These are phyloP conservation scores for Drosophila diplacantha DNA, from an alignment of 2,888 invertebrate species.

Conservation along the genomic window DNA sequence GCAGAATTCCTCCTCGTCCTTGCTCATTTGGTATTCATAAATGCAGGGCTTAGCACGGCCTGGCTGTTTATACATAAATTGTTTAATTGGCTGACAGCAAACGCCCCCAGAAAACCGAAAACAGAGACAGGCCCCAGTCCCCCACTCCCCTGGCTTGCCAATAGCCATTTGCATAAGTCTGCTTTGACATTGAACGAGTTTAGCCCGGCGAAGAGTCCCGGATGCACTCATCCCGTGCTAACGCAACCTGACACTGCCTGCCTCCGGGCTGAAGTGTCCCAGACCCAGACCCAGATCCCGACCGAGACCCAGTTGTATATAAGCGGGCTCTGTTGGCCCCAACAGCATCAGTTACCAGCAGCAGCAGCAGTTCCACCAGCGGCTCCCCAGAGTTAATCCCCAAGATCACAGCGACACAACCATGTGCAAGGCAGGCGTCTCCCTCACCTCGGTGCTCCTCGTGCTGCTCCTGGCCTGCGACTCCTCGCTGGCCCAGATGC, in stretches of 20 bases:
- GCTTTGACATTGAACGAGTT: conserved; percentile 68
- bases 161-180: conserved; percentile 69
- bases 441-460: conserved; percentile 2
- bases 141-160: conserved; percentile 5
- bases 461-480: conserved; percentile 17
- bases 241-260: conserved; percentile 56
- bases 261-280: conserved; percentile 27
- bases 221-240: conserved; percentile 67
- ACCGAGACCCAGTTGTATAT: conserved; percentile 31
- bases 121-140: not conserved
- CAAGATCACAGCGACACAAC: conserved; percentile 1
- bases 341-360: conserved; percentile 28
- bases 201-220: conserved; percentile 48
- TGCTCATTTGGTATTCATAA: conserved; percentile 70
- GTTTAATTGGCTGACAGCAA: conserved; percentile 64
- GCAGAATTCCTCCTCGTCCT: not conserved
- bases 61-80: conserved; percentile 59
- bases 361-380: conserved; percentile 5
- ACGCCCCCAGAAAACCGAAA: conserved; percentile 10
- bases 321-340: conserved; percentile 23
- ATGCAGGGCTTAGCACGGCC: conserved; percentile 56
- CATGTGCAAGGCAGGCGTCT: conserved; percentile 16
- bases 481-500: conserved; percentile 12
- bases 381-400: conserved; percentile 18
- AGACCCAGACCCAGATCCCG: conserved; percentile 23